A percentile compares a stretch with the other conserved stretches of the same genome.
These are phyloP conservation scores for Meliscaeva auricollis DNA, from an alignment of 2,888 invertebrate genomes.

Conservation along the genomic window DNA sequence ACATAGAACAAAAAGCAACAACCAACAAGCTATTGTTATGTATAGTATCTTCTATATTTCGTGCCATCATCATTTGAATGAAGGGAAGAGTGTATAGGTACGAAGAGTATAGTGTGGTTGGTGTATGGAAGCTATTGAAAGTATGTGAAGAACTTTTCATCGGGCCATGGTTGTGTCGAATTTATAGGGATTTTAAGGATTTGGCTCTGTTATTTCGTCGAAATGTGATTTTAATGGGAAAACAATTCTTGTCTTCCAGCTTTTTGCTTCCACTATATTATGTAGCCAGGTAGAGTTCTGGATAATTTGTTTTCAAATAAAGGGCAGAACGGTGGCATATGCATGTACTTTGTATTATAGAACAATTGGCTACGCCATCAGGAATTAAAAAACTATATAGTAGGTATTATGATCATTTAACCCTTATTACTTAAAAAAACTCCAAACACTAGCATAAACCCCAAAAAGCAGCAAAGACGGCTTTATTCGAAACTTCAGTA, in stretches of 20 bases:
- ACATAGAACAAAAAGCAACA: neutral
- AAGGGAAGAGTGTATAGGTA: neutral
- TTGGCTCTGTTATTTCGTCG: constrained; percentile 14
- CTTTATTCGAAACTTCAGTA: no score
- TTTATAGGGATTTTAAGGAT: constrained; percentile 34
- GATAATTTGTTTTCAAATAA: neutral
- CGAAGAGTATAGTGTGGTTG: neutral
- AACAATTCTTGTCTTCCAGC: constrained; percentile 8
- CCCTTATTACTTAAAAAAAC: no score
- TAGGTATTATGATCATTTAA: no score
- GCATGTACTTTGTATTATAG: no score
- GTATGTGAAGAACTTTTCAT: constrained; percentile 16
- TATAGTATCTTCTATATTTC: neutral
- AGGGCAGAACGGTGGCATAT: no score
- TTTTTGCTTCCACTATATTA: neutral
- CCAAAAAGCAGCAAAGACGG: no score
- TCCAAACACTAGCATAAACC: no score
- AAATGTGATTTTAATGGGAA: constrained; percentile 47
- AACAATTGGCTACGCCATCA: no score
- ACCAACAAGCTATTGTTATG: constrained; percentile 9
- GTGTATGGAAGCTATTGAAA: constrained; percentile 9
- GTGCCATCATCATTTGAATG: neutral
- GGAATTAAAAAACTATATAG: no score
- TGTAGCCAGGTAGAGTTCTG: neutral
- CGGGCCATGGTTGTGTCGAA: constrained; percentile 12